Evolutionary conservation across 2,113 vertebrate species (phyloP).

Genomic region (Boleophthalmus pectinirostris): DNA sequence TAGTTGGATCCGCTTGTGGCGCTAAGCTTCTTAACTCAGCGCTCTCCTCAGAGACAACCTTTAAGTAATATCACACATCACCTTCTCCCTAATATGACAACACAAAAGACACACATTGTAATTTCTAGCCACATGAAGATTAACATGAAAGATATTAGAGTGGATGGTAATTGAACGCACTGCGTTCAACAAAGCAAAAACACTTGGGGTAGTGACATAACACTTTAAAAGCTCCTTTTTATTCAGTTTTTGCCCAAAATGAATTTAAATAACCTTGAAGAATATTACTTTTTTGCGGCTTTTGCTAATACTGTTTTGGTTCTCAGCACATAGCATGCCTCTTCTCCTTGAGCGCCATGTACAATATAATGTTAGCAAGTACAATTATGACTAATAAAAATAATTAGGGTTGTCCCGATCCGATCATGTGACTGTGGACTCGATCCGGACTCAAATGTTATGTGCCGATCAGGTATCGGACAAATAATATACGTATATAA

Average conservation of each 20-base stretch:
- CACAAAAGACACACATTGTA: slow-evolving; percentile 39
- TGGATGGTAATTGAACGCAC: slow-evolving; percentile 32
- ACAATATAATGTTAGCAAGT: slow-evolving; percentile 28
- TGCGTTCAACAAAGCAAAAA: slow-evolving; percentile 26
- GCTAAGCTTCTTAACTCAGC: slow-evolving; percentile 65
- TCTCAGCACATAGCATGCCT: not conserved
- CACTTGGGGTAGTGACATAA: slow-evolving; percentile 13
- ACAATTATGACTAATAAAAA: not conserved
- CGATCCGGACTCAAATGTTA: too few species aligned
- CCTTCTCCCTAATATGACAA: slow-evolving; percentile 22
- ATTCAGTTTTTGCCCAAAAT: not conserved
- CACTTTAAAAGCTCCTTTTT: slow-evolving; percentile 8
- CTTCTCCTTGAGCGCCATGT: not conserved
- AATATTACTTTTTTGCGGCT: not conserved
- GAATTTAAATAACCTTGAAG: not conserved
- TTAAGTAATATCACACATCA: slow-evolving; percentile 27
- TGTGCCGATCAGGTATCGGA: too few species aligned
- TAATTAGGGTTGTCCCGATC: too few species aligned
- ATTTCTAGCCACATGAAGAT: slow-evolving; percentile 24
- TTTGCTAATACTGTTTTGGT: not conserved
- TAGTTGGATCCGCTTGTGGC: slow-evolving; percentile 55
- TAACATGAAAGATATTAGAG: slow-evolving; percentile 18
- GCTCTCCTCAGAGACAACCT: slow-evolving; percentile 37
- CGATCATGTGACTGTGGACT: too few species aligned
- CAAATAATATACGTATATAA: too few species aligned